These are phyloP conservation scores for Pachycephus smyrnensis DNA, from an alignment of 2,888 invertebrate species.

Conservation along the genomic window DNA sequence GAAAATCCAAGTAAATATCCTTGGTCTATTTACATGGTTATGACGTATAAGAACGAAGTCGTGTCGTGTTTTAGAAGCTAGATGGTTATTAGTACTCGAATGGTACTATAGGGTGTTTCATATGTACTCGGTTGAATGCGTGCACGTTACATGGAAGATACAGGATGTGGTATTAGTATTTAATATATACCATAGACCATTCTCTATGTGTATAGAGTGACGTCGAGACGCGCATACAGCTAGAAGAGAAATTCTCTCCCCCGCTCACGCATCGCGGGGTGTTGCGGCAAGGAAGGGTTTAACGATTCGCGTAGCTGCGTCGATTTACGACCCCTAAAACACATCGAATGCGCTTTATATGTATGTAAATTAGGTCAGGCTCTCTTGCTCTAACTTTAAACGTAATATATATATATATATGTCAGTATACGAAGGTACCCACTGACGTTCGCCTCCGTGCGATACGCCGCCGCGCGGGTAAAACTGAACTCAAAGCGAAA, in stretches of 20 bases:
- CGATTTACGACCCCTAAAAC: constrained; percentile 67
- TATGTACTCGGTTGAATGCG: background rate
- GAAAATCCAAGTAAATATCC: background rate
- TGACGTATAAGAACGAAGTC: background rate
- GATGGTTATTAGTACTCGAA: background rate
- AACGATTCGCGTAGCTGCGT: constrained; percentile 66
- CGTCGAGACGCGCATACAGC: constrained; percentile 34
- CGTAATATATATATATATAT: background rate
- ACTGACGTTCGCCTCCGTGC: constrained; percentile 28
- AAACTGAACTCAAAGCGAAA: constrained; percentile 52
- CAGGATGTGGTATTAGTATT: background rate
- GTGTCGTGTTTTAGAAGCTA: background rate
- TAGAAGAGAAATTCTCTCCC: constrained; percentile 45
- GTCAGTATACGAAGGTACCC: background rate
- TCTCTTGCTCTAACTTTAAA: constrained; percentile 37
- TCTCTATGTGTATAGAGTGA: background rate
- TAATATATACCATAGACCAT: background rate
- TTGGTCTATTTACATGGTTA: background rate
- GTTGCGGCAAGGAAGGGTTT: constrained; percentile 66
- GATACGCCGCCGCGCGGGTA: constrained; percentile 36
- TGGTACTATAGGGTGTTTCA: background rate
- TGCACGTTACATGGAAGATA: background rate
- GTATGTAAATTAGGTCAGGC: constrained; percentile 68
- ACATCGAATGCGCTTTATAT: constrained; percentile 68
- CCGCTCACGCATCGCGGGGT: constrained; percentile 54